Percentiles rank a stretch among this genome's conserved stretches.
These are phyloP conservation scores for Cephus cinctus DNA, from an alignment of 1,140 invertebrate genomes.

Conservation along the genomic window DNA sequence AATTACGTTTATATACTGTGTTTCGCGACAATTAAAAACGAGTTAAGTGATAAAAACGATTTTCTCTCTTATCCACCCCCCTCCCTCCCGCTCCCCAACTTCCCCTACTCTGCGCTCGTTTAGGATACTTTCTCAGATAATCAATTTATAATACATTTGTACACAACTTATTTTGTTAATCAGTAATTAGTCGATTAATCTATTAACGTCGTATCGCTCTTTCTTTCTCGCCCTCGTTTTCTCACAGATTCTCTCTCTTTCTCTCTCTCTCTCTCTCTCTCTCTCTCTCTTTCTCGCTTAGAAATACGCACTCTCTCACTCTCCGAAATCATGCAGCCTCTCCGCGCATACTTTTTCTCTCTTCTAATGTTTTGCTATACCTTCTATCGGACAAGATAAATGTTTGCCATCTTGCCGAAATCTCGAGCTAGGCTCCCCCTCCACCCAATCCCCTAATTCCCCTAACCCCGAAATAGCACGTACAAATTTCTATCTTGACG, in stretches of 20 bases:
- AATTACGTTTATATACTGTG: constrained; percentile 25
- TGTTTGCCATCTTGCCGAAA: too few species aligned
- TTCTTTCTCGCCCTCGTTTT: constrained; percentile 6
- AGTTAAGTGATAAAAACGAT: constrained; percentile 21
- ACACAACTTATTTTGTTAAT: constrained; percentile 49
- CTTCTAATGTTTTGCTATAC: too few species aligned
- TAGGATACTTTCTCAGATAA: constrained; percentile 38
- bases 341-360: too few species aligned
- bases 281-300: constrained; percentile 18
- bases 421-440: too few species aligned
- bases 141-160: constrained; percentile 51
- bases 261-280: constrained; percentile 14
- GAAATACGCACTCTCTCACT: too few species aligned
- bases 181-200: constrained; percentile 42
- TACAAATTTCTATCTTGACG: too few species aligned
- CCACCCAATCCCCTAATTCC: too few species aligned
- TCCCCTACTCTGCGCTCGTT: too few species aligned
- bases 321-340: too few species aligned
- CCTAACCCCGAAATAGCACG: too few species aligned
- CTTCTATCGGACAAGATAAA: too few species aligned
- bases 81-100: too few species aligned
- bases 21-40: constrained; percentile 32
- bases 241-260: constrained; percentile 8
- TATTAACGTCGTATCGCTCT: constrained; percentile 19
- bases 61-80: constrained; percentile 11